Conservation (phyloP, 1,140 invertebrate species). For the Aporrectodea caliginosa region DNA sequence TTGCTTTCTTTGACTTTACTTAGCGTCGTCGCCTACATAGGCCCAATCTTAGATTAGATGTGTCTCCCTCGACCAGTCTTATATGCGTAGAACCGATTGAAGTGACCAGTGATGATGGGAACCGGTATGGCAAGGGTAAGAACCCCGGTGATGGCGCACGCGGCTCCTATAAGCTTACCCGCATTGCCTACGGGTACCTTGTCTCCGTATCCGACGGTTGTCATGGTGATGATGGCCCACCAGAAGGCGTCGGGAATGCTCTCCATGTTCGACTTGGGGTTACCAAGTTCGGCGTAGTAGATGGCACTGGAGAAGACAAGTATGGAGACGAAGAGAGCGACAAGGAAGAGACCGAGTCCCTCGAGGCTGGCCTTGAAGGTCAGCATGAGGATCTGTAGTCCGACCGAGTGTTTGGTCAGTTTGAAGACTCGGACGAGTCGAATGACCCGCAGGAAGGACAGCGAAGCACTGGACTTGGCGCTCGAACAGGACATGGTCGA, state of each 20-base stretch:
- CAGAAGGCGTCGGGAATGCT: slow-evolving; percentile 94
- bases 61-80: slow-evolving; percentile 34
- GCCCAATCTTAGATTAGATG: slow-evolving; percentile 18
- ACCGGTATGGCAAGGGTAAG: slow-evolving; percentile 93
- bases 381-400: no score
- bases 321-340: slow-evolving; percentile 50
- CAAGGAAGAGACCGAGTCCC: no score
- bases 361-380: no score
- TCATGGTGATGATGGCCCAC: slow-evolving; percentile 99
- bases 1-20: no score
- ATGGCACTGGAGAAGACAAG: slow-evolving; percentile 55
- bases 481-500: slow-evolving; percentile 50
- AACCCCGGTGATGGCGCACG: slow-evolving; percentile 92
- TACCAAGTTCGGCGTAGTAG: slow-evolving; percentile 52
- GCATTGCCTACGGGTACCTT: slow-evolving; percentile 47
- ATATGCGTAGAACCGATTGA: slow-evolving; percentile 93
- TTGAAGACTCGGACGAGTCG: slow-evolving; percentile 54
- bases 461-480: slow-evolving; percentile 49
- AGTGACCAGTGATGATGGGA: slow-evolving; percentile 97
- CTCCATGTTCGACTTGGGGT: slow-evolving; percentile 47
- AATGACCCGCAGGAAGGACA: slow-evolving; percentile 53
- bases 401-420: no score
- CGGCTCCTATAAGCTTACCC: slow-evolving; percentile 92
- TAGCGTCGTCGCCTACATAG: no score
- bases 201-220: slow-evolving; percentile 91